These are phyloP conservation scores for Penaeus monodon DNA, from an alignment of 2,888 invertebrate species.

Conservation along the genomic window DNA sequence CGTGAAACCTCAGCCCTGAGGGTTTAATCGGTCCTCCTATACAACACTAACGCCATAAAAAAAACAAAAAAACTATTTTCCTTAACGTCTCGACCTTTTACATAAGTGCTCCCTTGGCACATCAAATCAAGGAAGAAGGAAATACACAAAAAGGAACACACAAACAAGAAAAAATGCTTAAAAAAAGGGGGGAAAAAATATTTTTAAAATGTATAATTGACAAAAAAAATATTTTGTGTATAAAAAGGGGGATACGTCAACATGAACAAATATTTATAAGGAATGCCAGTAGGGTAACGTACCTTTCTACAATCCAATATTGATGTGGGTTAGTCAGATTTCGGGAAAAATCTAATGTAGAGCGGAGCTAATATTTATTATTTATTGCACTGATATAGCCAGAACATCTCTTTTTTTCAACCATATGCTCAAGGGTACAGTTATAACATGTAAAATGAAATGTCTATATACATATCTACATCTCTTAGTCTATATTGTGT, in stretches of 20 bases:
- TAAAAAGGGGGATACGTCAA: not conserved
- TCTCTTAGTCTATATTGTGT: slow-evolving; percentile 14
- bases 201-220: not conserved
- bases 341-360: not conserved
- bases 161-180: not conserved
- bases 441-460: slow-evolving; percentile 40
- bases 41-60: no score
- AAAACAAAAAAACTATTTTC: no score
- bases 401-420: slow-evolving; percentile 13
- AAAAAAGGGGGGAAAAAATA: not conserved
- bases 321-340: slow-evolving; percentile 7
- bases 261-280: not conserved
- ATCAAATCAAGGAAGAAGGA: no score
- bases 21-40: no score
- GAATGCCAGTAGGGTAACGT: slow-evolving; percentile 18
- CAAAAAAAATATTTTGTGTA: not conserved
- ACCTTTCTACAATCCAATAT: slow-evolving; percentile 6
- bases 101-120: no score
- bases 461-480: slow-evolving; percentile 48
- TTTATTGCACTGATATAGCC: slow-evolving; percentile 36
- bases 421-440: slow-evolving; percentile 16
- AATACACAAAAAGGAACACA: not conserved
- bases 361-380: slow-evolving; percentile 8
- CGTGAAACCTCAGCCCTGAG: no score
- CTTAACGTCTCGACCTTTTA: no score